Conservation (phyloP, 2,113 vertebrate genomes). For the Zosterops japonicus region DNA sequence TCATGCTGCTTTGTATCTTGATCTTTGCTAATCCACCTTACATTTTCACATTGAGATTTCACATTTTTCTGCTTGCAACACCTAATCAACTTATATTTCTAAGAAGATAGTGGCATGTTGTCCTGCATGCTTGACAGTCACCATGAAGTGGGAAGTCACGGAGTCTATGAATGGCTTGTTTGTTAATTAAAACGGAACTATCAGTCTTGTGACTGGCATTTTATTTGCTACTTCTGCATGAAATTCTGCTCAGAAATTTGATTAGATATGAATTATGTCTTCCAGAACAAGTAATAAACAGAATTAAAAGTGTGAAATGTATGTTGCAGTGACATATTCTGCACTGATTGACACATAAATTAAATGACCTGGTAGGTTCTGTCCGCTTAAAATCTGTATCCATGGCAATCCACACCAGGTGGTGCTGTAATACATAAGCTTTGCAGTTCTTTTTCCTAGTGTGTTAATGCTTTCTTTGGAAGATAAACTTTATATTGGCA, state of each 20-base stretch:
- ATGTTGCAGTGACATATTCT: neutral
- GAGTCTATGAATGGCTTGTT: neutral
- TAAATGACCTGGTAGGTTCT: neutral
- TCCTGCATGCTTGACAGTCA: neutral
- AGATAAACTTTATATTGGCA: neutral
- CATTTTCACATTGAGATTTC: neutral
- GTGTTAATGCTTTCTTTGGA: neutral
- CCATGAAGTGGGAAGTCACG: neutral
- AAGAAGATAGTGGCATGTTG: neutral
- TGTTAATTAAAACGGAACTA: neutral
- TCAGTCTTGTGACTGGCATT: neutral
- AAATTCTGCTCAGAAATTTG: neutral
- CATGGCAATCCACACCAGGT: constrained; percentile 35
- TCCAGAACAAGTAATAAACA: neutral
- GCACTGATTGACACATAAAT: neutral
- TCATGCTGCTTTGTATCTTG: neutral
- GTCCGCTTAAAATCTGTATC: neutral
- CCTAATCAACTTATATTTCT: neutral
- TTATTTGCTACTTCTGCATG: neutral
- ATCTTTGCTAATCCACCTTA: neutral
- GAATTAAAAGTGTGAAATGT: neutral
- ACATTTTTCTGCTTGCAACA: neutral
- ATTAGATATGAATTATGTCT: neutral
- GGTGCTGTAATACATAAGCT: constrained; percentile 40
- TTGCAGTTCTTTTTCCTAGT: neutral